These are phyloP conservation scores for Leptogaster cylindrica DNA, from an alignment of 2,888 invertebrate species.

Conservation along the genomic window DNA sequence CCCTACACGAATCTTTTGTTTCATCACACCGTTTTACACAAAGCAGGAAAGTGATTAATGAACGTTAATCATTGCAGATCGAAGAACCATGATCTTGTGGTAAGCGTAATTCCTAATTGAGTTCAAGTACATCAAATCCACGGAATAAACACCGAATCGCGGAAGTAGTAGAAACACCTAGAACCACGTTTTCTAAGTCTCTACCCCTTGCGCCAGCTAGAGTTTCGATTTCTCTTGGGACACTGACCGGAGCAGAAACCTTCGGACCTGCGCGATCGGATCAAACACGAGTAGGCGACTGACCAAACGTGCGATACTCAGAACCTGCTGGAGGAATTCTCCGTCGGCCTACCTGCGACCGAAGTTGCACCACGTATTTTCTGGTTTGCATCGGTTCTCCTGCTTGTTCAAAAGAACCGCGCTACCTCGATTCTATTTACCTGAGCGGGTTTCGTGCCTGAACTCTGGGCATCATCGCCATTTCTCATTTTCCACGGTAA, in stretches of 20 bases:
- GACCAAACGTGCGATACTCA: slow-evolving; percentile 19
- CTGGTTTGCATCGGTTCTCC: slow-evolving; percentile 7
- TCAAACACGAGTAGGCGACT: slow-evolving; percentile 34
- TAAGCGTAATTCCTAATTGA: slow-evolving; percentile 16
- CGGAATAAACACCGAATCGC: not conserved
- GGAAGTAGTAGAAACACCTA: slow-evolving; percentile 2
- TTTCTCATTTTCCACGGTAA: not conserved
- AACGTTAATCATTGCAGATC: slow-evolving; percentile 4
- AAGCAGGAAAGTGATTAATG: too few species aligned
- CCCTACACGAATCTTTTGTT: too few species aligned
- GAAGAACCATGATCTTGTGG: not conserved
- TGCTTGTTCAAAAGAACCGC: not conserved
- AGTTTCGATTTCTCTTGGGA: slow-evolving; percentile 15
- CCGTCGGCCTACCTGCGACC: slow-evolving; percentile 17
- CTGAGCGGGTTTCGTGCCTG: slow-evolving; percentile 2
- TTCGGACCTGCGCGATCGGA: not conserved
- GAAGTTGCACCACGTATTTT: slow-evolving; percentile 10
- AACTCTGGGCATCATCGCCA: not conserved
- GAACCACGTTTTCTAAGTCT: slow-evolving; percentile 9
- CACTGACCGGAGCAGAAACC: slow-evolving; percentile 2
- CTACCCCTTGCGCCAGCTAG: slow-evolving; percentile 14
- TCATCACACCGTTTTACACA: too few species aligned
- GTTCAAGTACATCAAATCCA: slow-evolving; percentile 20
- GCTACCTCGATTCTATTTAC: not conserved
- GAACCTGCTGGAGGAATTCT: slow-evolving; percentile 27